Evolutionary conservation across 2,113 vertebrate species (phyloP).

Genomic region (Planiliza haematocheilus): DNA sequence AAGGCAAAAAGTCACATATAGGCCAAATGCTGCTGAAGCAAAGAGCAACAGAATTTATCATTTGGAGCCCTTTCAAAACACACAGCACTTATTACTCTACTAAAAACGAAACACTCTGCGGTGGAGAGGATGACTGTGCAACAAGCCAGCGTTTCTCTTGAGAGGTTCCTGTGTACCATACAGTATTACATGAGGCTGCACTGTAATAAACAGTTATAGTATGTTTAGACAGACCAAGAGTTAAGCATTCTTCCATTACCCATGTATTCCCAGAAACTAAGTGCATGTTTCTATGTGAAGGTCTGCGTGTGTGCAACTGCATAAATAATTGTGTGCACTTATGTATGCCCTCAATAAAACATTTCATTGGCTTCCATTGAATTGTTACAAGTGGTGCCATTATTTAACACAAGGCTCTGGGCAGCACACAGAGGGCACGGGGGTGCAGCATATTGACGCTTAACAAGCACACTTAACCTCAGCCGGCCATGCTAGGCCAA

Average conservation of each 20-base stretch:
- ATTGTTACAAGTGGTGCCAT: slow-evolving; percentile 77
- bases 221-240: slow-evolving; percentile 74
- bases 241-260: slow-evolving; percentile 74
- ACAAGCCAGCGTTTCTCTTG: slow-evolving; percentile 48
- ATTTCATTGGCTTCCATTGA: slow-evolving; percentile 74
- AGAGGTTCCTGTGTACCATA: slow-evolving; percentile 59
- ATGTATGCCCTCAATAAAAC: slow-evolving; percentile 69
- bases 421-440: slow-evolving; percentile 55
- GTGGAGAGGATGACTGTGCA: slow-evolving; percentile 31
- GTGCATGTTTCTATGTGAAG: slow-evolving; percentile 25
- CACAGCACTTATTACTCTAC: slow-evolving; percentile 40
- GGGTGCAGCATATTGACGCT: slow-evolving; percentile 49
- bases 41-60: slow-evolving; percentile 42
- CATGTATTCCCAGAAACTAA: slow-evolving; percentile 59
- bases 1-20: slow-evolving; percentile 17
- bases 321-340: slow-evolving; percentile 48
- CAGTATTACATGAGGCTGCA: slow-evolving; percentile 50
- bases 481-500: slow-evolving; percentile 58
- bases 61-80: slow-evolving; percentile 49
- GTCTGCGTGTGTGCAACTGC: slow-evolving; percentile 19
- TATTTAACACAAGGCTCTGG: slow-evolving; percentile 66
- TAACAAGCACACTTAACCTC: slow-evolving; percentile 75
- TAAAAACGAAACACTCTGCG: slow-evolving; percentile 41
- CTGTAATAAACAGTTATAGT: slow-evolving; percentile 75
- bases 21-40: slow-evolving; percentile 28